These are phyloP conservation scores for Cromileptes altivelis DNA, from an alignment of 2,113 vertebrate species.

Conservation along the genomic window DNA sequence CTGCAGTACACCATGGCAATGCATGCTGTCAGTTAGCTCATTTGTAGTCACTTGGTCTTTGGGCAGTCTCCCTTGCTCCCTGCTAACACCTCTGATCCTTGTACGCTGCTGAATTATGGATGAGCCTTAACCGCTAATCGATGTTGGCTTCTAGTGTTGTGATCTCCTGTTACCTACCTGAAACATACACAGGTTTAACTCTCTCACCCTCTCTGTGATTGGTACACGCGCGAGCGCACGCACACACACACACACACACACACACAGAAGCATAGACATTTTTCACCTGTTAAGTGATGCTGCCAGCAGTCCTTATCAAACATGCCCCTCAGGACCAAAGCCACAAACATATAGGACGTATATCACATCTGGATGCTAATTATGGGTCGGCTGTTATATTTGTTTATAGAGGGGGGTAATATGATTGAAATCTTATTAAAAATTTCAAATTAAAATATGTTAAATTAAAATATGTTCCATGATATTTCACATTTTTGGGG, in stretches of 20 bases:
- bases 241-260: background rate
- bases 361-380: too few species aligned
- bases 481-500: too few species aligned
- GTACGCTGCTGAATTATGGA: slow-evolving; percentile 68
- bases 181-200: slow-evolving; percentile 10
- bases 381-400: too few species aligned
- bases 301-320: too few species aligned
- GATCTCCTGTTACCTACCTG: slow-evolving; percentile 37
- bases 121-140: slow-evolving; percentile 60
- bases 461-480: too few species aligned
- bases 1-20: background rate
- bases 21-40: slow-evolving; percentile 29
- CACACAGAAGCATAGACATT: background rate
- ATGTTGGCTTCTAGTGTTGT: slow-evolving; percentile 34
- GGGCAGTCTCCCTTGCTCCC: background rate
- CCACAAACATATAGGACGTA: too few species aligned
- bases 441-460: too few species aligned
- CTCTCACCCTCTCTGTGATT: background rate
- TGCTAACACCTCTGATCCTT: slow-evolving; percentile 61
- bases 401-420: too few species aligned
- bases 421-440: too few species aligned
- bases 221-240: background rate
- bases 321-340: too few species aligned
- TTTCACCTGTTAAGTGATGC: background rate
- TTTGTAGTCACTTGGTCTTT: slow-evolving; percentile 41